Percentiles rank a stretch among this genome's conserved stretches.
Evolutionary conservation across 2,888 invertebrate genomes (phyloP).

Genomic region (Drosophila neutralis): DNA sequence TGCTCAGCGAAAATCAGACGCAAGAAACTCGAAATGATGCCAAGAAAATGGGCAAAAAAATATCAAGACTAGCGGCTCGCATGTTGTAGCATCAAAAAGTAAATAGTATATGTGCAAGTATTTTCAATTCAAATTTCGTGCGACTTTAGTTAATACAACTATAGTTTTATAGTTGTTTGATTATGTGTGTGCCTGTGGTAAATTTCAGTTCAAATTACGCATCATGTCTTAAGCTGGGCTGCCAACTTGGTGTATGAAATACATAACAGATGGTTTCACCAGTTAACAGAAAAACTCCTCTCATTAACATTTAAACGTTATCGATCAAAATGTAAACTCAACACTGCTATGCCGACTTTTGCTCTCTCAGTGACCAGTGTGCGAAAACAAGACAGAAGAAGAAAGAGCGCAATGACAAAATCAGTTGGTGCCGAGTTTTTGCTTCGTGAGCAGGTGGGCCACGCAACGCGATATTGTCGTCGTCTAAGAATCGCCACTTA

Average conservation of each 20-base stretch:
- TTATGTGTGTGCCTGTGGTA: background rate
- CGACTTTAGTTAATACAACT: background rate
- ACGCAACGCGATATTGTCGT: slow-evolving; percentile 47
- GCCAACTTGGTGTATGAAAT: slow-evolving; percentile 17
- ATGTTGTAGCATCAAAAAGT: background rate
- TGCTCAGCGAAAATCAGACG: slow-evolving; percentile 14
- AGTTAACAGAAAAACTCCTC: slow-evolving; percentile 10
- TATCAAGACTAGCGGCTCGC: background rate
- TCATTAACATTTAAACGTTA: slow-evolving; percentile 22
- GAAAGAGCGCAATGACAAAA: slow-evolving; percentile 37
- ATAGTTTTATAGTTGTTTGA: background rate
- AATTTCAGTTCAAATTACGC: background rate
- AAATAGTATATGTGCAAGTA: background rate
- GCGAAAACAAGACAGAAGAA: slow-evolving; percentile 9
- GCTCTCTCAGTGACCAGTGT: slow-evolving; percentile 1
- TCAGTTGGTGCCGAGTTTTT: slow-evolving; percentile 58
- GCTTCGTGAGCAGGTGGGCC: slow-evolving; percentile 65
- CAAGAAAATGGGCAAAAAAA: background rate
- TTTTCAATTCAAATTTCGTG: background rate
- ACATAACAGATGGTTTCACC: background rate
- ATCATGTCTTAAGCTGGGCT: background rate
- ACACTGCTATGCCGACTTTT: slow-evolving; percentile 19
- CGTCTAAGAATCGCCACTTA: slow-evolving; percentile 60
- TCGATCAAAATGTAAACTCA: slow-evolving; percentile 16
- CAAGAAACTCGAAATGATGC: background rate